Evolutionary conservation across 64 coral and sea anemone species (phyloP).

Genomic region (Stichodactyla helianthus): DNA sequence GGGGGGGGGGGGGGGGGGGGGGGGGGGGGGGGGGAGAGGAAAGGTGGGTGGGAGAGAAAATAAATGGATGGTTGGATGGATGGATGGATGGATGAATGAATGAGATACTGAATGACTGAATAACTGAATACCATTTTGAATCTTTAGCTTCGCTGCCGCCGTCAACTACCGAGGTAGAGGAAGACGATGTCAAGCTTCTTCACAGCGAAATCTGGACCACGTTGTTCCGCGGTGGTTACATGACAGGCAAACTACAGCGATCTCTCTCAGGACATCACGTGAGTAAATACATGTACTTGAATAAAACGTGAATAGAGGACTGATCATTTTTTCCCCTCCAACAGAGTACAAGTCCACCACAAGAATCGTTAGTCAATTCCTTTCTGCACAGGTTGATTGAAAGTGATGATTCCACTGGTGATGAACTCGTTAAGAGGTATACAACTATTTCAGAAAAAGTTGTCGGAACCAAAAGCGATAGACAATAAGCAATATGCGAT

Average conservation of each 20-base stretch:
- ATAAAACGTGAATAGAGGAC: not conserved
- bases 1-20: no score
- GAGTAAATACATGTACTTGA: not conserved
- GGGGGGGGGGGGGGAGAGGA: no score
- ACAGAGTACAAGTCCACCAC: slow-evolving; percentile 68
- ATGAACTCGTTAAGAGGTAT: slow-evolving; percentile 58
- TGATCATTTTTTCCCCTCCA: not conserved
- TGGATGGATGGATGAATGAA: no score
- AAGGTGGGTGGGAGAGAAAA: no score
- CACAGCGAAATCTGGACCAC: slow-evolving; percentile 94
- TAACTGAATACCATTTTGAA: not conserved
- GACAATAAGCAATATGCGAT: no score
- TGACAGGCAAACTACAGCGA: slow-evolving; percentile 88
- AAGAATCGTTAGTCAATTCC: slow-evolving; percentile 58
- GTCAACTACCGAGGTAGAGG: slow-evolving; percentile 52
- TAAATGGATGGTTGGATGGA: no score
- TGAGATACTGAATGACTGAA: no score
- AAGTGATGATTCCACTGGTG: slow-evolving; percentile 12
- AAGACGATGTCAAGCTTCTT: slow-evolving; percentile 79
- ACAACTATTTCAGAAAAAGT: not conserved
- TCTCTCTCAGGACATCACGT: slow-evolving; percentile 91
- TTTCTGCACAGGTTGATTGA: slow-evolving; percentile 54
- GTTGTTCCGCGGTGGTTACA: slow-evolving; percentile 86
- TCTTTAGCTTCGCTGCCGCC: slow-evolving; percentile 49
- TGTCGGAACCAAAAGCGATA: no score